Evolutionary conservation across 2,113 vertebrate genomes (phyloP).

Genomic region (Caloenas nicobarica): DNA sequence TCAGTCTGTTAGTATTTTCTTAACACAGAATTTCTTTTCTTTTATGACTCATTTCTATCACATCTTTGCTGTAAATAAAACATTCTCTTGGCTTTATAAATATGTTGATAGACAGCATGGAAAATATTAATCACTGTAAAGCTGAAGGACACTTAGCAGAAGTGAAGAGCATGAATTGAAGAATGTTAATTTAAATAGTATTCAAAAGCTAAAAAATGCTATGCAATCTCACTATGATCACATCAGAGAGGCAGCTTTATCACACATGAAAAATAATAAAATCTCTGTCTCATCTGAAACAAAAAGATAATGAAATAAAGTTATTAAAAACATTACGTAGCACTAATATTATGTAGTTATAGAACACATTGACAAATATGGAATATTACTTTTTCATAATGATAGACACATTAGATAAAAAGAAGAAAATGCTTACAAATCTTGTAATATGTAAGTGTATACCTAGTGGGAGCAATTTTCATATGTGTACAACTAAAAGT

Average conservation of each 20-base stretch:
- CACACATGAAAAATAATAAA: not conserved
- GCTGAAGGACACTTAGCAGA: conserved; percentile 1
- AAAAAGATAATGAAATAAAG: not conserved
- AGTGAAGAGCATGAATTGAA: not conserved
- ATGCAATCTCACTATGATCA: not conserved
- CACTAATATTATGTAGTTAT: not conserved
- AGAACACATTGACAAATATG: not conserved
- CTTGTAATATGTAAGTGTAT: not conserved
- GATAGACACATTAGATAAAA: not conserved
- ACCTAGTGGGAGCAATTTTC: not conserved
- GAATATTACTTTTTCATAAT: not conserved
- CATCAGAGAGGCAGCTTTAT: not conserved
- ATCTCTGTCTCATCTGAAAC: not conserved
- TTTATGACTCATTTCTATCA: conserved; percentile 46
- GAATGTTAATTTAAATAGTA: not conserved
- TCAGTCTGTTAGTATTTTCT: not conserved
- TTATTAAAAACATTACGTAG: not conserved
- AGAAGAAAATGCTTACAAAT: not conserved
- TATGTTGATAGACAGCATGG: not conserved
- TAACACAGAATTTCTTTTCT: not conserved
- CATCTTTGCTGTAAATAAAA: conserved; percentile 35
- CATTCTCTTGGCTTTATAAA: conserved; percentile 21
- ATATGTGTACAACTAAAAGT: not conserved
- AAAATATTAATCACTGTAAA: conserved; percentile 14
- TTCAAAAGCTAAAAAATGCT: not conserved